phyloP scores from a whole-genome alignment of 2,113 vertebrate species.

The Tonatia bakeri region DNA sequence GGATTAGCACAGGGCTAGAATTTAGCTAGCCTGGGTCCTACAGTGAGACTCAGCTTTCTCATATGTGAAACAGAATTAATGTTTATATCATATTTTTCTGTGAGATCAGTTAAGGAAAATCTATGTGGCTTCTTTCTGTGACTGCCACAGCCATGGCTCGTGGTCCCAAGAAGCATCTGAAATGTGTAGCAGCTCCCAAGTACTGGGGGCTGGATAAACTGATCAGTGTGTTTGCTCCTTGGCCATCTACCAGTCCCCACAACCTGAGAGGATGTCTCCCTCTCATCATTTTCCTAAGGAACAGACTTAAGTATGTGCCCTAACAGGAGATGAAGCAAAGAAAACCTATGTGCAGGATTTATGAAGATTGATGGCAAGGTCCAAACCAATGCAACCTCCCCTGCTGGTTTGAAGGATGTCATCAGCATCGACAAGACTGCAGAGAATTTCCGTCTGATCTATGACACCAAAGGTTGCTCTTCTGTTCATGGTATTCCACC shows the following conservation, averaged over 20 bases:
- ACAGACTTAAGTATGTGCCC: slow-evolving; percentile 95
- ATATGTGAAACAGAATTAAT: background rate
- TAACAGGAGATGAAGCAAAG: slow-evolving; percentile 93
- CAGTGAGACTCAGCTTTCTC: background rate
- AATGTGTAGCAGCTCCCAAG: slow-evolving; percentile 95
- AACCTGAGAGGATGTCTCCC: slow-evolving; percentile 96
- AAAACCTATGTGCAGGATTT: slow-evolving; percentile 93
- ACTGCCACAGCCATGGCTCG: slow-evolving; percentile 77
- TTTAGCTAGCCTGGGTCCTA: background rate
- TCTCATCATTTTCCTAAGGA: slow-evolving; percentile 96
- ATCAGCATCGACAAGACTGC: slow-evolving; percentile 89
- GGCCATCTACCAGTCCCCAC: slow-evolving; percentile 95
- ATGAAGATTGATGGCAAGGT: no score
- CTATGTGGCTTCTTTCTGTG: background rate
- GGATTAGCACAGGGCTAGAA: background rate
- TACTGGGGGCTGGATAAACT: slow-evolving; percentile 93
- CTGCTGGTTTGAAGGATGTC: no score
- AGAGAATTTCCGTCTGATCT: slow-evolving; percentile 93
- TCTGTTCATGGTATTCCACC: background rate
- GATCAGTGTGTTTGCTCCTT: slow-evolving; percentile 93
- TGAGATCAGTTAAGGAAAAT: background rate
- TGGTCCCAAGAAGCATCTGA: slow-evolving; percentile 96
- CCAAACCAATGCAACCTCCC: no score
- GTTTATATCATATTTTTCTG: background rate
- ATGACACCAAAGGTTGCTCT: slow-evolving; percentile 86